These are phyloP conservation scores for Bothrops alternatus DNA, from an alignment of 2,797 vertebrate genomes.

Conservation along the genomic window DNA sequence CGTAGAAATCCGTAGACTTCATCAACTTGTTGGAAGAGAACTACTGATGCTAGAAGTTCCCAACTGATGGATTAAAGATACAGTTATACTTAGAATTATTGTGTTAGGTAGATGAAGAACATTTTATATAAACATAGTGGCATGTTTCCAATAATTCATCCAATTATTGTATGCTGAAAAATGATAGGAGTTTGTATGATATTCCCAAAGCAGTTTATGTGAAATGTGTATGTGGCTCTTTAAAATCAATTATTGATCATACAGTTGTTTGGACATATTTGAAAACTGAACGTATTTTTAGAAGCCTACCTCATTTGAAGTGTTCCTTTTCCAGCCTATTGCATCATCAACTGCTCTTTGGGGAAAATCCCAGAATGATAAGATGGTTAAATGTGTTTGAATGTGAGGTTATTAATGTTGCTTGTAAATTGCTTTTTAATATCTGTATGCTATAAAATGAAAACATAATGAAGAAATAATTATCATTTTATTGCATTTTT, in stretches of 20 bases:
- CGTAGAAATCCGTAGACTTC: not conserved
- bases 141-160: not conserved
- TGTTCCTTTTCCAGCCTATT: not conserved
- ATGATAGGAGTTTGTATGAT: not conserved
- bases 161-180: not conserved
- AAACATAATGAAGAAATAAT: not conserved
- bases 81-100: slow-evolving; percentile 3
- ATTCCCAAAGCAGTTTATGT: not conserved
- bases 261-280: not conserved
- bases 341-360: not conserved
- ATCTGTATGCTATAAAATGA: not conserved
- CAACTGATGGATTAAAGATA: not conserved
- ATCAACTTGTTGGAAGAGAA: not conserved
- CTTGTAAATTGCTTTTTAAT: not conserved
- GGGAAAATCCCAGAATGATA: not conserved
- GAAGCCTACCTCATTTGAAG: not conserved
- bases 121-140: not conserved
- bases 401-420: not conserved
- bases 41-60: not conserved
- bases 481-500: not conserved
- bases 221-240: not conserved
- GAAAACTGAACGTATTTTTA: not conserved
- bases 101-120: not conserved
- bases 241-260: not conserved
- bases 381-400: not conserved